Evolutionary conservation across 2,888 invertebrate genomes (phyloP), one percentile per base, ranked within the genome.

Genomic region (Steinernema scapterisci): DNA sequence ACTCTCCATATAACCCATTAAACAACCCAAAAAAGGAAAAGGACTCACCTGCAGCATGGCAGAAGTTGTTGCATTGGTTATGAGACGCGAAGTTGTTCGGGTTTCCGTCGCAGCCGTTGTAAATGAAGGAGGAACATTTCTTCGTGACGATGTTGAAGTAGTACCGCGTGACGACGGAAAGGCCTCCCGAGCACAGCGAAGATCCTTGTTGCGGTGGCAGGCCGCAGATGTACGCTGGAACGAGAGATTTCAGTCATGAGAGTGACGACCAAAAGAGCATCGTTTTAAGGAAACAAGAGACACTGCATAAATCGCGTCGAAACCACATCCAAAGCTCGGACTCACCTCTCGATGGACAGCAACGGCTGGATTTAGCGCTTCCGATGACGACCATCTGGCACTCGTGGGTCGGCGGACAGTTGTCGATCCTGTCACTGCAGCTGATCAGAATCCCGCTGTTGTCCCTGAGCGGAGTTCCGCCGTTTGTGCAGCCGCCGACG

Each of bases 121-220:
- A 86, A 21, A 78, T 79, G 73, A 86, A 86, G 23, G 81, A 78
- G 11, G 82, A 79, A 75, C 86, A 86, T 63, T 83, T 81, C 19
- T 79, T 79, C 19, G 85, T 84, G 54, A 84, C 85, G 38, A 84
- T 85, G 74, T 86, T 86, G 82, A 84, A 86, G 73, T 85, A 85
- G 74, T 81, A 83, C n/a, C 79, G 71, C 7, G 83, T 78, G 75
- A 82, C 81, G 16, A 81, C 80, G 1, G 83, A 80, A 13, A 81
- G 75, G 13, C 83, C 83, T 19, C 81, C 81, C 1, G 83, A 79
- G 70, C 83, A 83, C 2, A 83, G 74, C 1, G 81, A 80, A 0
- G 81, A 80, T 13, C 84, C 84, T 72, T 81, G 81, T 76, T 81
- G 82, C 3, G 81, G 82, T 51, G 83, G 83, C 9, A 82, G 77